phyloP scores from a whole-genome alignment of 1,140 invertebrate genomes.

The Eciton burchellii region DNA sequence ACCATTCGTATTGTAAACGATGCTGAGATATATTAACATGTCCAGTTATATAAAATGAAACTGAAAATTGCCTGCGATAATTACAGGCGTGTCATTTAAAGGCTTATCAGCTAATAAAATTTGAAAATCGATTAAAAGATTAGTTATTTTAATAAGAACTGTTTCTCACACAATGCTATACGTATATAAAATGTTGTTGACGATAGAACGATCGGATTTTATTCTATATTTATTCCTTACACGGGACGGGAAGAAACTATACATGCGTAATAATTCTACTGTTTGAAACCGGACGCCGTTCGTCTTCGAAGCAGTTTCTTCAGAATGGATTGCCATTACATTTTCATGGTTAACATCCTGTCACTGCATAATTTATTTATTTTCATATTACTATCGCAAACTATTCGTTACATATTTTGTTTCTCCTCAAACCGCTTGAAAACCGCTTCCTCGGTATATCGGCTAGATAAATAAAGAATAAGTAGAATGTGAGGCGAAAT shows the following conservation, averaged over 20 bases:
- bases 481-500: not conserved
- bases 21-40: too few relatives aligned
- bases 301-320: not conserved
- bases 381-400: not conserved
- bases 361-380: not conserved
- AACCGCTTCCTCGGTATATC: not conserved
- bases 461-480: slow-evolving; percentile 1
- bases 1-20: not conserved
- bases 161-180: not conserved
- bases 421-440: not conserved
- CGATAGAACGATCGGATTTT: not conserved
- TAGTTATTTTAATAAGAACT: too few relatives aligned
- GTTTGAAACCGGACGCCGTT: not conserved
- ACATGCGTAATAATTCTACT: not conserved
- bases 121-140: too few relatives aligned
- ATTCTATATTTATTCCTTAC: not conserved
- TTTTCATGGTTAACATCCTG: not conserved
- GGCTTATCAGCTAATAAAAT: too few relatives aligned
- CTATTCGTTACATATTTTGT: slow-evolving; percentile 22
- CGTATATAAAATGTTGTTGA: not conserved
- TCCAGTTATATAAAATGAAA: too few relatives aligned
- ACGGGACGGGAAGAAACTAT: not conserved
- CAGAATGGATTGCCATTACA: not conserved
- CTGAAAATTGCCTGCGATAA: too few relatives aligned
- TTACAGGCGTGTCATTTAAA: too few relatives aligned